Conservation (phyloP, 2,113 vertebrate genomes). For the Dipodomys merriami region DNA sequence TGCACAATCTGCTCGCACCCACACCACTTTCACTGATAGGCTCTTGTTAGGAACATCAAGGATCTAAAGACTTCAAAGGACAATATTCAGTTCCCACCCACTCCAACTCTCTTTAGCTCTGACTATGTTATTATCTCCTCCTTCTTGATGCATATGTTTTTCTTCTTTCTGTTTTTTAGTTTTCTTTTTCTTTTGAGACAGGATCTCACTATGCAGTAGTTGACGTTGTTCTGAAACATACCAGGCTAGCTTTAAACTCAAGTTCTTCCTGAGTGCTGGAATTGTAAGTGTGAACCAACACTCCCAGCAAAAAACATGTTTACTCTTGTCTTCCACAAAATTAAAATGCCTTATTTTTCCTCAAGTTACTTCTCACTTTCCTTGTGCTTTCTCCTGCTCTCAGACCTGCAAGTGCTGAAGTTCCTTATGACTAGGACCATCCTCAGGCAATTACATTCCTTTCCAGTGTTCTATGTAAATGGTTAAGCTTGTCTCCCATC, state of each 20-base stretch:
- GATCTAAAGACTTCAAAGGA: slow-evolving; percentile 34
- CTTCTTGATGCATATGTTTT: neutral
- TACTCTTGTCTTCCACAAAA: neutral
- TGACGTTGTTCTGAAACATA: too few relatives aligned
- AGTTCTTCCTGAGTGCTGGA: too few relatives aligned
- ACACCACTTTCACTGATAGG: neutral
- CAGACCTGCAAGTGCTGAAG: neutral
- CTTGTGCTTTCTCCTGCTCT: neutral
- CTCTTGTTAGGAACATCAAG: neutral
- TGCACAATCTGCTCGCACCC: slow-evolving; percentile 11
- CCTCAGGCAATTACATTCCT: neutral
- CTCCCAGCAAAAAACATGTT: neutral
- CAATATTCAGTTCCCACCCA: neutral
- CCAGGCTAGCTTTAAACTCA: too few relatives aligned
- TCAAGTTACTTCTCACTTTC: slow-evolving; percentile 23
- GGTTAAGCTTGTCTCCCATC: neutral
- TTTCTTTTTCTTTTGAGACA: too few relatives aligned
- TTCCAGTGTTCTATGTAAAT: neutral
- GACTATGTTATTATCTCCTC: neutral
- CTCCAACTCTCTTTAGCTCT: neutral
- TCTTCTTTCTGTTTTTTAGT: too few relatives aligned
- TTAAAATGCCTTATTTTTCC: neutral
- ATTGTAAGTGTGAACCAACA: too few relatives aligned
- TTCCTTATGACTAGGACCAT: neutral
- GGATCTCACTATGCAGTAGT: too few relatives aligned